These are phyloP conservation scores for Virgularia gustaviana DNA, from an alignment of 92 coral and sea anemone species.

Conservation along the genomic window DNA sequence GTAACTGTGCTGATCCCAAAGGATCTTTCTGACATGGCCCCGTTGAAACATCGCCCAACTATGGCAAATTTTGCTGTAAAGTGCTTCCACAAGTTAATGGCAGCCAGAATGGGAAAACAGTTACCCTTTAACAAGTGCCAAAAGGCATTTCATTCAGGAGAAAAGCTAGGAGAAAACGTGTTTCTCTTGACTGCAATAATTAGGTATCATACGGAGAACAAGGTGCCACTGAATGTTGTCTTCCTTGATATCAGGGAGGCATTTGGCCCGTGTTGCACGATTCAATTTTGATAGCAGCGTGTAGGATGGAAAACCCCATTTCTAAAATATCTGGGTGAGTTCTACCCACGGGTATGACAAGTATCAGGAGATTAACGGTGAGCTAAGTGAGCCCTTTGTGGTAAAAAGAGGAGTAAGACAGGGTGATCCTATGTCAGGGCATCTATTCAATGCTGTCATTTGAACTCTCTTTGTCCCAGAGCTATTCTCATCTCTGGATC, in stretches of 20 bases:
- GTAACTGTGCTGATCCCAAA: constrained; percentile 12
- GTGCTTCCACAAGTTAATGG: constrained; percentile 33
- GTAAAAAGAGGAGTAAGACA: not conserved
- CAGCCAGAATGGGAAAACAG: not conserved
- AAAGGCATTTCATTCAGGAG: constrained; percentile 9
- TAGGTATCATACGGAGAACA: not conserved
- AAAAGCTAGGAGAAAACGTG: not conserved
- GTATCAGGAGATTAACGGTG: too few species aligned
- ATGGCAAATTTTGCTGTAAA: too few species aligned
- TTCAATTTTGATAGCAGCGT: not conserved
- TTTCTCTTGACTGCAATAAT: constrained; percentile 8
- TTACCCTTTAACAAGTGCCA: constrained; percentile 19
- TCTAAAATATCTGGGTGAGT: not conserved
- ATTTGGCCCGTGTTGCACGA: not conserved
- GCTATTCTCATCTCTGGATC: not conserved
- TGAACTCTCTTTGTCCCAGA: not conserved
- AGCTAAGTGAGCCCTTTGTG: not conserved
- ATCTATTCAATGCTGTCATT: not conserved
- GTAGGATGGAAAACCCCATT: constrained; percentile 7
- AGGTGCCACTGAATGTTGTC: not conserved
- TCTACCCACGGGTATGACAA: not conserved
- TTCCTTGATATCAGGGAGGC: not conserved
- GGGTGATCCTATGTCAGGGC: constrained; percentile 14
- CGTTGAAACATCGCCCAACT: too few species aligned
- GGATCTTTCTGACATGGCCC: not conserved